phyloP scores from a whole-genome alignment of 2,113 vertebrate species.

The Python bivittatus region DNA sequence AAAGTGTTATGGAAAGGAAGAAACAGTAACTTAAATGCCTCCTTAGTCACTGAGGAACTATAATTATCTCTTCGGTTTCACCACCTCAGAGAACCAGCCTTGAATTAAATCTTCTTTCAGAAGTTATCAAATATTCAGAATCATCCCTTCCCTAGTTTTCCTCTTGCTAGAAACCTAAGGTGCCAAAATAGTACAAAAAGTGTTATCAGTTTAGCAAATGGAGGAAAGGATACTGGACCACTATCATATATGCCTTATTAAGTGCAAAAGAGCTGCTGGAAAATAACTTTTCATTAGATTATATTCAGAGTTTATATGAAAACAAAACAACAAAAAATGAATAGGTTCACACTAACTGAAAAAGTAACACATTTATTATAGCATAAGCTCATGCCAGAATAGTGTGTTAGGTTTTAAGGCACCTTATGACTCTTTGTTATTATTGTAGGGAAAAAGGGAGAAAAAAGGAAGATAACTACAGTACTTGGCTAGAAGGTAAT shows the following conservation, averaged over 20 bases:
- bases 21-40: background rate
- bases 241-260: background rate
- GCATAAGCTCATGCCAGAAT: background rate
- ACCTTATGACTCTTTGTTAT: background rate
- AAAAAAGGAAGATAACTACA: background rate
- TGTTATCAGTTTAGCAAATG: background rate
- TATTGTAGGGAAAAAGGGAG: background rate
- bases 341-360: background rate
- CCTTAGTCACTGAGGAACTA: background rate
- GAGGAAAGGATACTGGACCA: background rate
- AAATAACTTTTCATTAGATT: background rate
- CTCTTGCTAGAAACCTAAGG: background rate
- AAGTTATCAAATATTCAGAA: background rate
- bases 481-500: background rate
- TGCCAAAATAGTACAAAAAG: background rate
- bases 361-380: background rate
- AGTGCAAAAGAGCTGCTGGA: background rate
- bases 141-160: background rate
- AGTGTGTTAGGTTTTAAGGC: background rate
- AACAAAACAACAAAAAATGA: background rate
- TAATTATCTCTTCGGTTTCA: conserved; percentile 2
- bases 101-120: background rate
- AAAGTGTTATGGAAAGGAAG: background rate
- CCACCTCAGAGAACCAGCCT: background rate
- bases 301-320: background rate